Evolutionary conservation across 2,113 vertebrate species (phyloP).

Genomic region (Cochlearius cochlearius): DNA sequence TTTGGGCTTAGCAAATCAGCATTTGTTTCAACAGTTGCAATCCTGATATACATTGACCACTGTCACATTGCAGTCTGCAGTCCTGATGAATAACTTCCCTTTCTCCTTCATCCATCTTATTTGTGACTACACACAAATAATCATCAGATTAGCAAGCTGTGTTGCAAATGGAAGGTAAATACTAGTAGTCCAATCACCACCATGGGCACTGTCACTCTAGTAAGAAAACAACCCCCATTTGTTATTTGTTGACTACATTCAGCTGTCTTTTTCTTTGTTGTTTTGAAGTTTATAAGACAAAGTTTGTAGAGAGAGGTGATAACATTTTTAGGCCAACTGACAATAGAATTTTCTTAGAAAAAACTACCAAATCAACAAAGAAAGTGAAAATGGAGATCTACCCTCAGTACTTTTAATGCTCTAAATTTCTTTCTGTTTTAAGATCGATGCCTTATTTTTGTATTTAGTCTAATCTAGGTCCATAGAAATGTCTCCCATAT

Average conservation of each 20-base stretch:
- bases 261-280: background rate
- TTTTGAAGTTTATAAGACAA: background rate
- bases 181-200: background rate
- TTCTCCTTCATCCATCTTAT: conserved; percentile 46
- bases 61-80: background rate
- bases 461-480: background rate
- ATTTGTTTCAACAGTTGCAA: conserved; percentile 59
- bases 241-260: conserved; percentile 22
- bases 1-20: background rate
- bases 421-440: background rate
- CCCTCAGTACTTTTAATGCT: background rate
- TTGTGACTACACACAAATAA: conserved; percentile 53
- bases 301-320: background rate
- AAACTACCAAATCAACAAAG: background rate
- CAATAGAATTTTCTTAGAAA: background rate
- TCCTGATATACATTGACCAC: background rate
- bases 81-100: conserved; percentile 49
- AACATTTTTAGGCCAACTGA: background rate
- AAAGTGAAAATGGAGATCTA: background rate
- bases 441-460: background rate
- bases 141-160: conserved; percentile 29
- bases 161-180: conserved; percentile 62
- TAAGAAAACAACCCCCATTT: conserved; percentile 42
- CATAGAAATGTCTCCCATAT: background rate
- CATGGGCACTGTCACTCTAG: background rate